Conservation (phyloP, 2,113 vertebrate genomes). For the Coregonus clupeaformis region DNA sequence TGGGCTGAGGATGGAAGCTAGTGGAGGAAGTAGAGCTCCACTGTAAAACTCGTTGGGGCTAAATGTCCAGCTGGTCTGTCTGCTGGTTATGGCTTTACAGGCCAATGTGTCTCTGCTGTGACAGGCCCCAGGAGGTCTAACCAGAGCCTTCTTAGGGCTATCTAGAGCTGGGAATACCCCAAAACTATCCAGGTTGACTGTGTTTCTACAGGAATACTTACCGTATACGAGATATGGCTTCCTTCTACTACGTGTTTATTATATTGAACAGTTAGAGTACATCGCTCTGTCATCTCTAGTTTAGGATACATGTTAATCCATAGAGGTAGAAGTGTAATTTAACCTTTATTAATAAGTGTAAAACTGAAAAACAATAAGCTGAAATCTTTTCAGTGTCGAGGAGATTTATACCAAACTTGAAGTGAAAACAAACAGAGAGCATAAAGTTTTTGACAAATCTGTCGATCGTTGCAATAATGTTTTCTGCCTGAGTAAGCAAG, state of each 20-base stretch:
- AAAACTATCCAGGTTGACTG: background rate
- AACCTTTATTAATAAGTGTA: background rate
- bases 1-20: background rate
- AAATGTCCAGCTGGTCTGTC: background rate
- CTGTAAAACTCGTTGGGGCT: background rate
- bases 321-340: too few relatives aligned
- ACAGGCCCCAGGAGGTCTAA: too few relatives aligned
- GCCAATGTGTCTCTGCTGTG: background rate
- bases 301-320: too few relatives aligned
- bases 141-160: too few relatives aligned
- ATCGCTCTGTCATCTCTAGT: too few relatives aligned
- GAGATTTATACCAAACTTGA: conserved; percentile 25
- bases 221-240: too few relatives aligned
- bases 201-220: background rate
- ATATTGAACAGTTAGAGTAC: too few relatives aligned
- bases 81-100: background rate
- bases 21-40: background rate
- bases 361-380: conserved; percentile 2
- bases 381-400: conserved; percentile 19
- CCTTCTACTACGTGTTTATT: too few relatives aligned
- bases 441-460: conserved; percentile 29
- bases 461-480: conserved; percentile 39
- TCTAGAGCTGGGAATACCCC: background rate
- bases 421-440: conserved; percentile 11
- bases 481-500: conserved; percentile 4